Evolutionary conservation across 2,888 invertebrate genomes (phyloP).

Genomic region (Ichneumoninae sp.): DNA sequence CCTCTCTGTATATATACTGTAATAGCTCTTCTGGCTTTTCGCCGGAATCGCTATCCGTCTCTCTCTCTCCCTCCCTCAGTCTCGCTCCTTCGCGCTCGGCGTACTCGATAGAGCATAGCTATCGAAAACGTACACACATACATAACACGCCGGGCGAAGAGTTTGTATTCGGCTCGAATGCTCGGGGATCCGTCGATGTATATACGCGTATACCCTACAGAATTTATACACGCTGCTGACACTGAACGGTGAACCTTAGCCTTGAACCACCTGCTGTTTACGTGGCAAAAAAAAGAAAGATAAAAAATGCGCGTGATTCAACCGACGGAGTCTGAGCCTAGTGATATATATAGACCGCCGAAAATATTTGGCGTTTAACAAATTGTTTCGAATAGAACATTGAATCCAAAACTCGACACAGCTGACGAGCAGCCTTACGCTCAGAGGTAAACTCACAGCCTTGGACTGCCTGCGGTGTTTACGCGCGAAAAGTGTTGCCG

Average conservation of each 20-base stretch:
- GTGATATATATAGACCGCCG: not conserved
- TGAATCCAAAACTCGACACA: not conserved
- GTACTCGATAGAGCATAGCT: conserved; percentile 1
- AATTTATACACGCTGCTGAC: conserved; percentile 43
- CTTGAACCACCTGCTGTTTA: conserved; percentile 63
- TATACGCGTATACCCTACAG: conserved; percentile 20
- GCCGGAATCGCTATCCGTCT: not conserved
- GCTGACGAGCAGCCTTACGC: not conserved
- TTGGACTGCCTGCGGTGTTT: not conserved
- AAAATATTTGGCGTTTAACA: not conserved
- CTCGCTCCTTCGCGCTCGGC: conserved; percentile 29
- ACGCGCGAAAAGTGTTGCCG: conserved; percentile 15
- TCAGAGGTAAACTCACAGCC: not conserved
- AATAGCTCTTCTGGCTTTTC: conserved; percentile 26
- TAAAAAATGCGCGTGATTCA: conserved; percentile 17
- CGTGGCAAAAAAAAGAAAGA: conserved; percentile 20
- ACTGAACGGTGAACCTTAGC: conserved; percentile 51
- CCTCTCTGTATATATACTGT: conserved; percentile 26
- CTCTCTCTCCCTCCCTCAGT: not conserved
- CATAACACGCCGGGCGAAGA: conserved; percentile 26
- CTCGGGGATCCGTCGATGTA: conserved; percentile 21
- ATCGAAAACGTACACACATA: conserved; percentile 19
- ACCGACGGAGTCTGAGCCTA: not conserved
- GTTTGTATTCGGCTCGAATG: conserved; percentile 48
- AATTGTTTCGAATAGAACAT: not conserved